Percentiles rank a stretch among this genome's conserved stretches.
Conservation (phyloP, 1,140 invertebrate species). For the Conopomorpha cramerella region DNA sequence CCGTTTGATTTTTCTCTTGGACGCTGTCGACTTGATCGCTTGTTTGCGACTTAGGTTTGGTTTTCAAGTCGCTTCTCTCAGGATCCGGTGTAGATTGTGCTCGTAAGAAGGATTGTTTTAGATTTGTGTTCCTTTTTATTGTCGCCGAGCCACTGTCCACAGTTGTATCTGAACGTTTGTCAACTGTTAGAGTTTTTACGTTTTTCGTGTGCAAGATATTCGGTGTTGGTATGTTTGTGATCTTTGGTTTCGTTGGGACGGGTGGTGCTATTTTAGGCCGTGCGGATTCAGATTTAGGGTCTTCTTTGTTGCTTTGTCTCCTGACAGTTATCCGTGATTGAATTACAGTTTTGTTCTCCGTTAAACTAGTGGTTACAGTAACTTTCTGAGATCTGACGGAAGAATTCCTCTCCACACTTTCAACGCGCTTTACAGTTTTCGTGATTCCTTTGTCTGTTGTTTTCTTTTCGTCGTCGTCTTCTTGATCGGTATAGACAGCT, state of each 20-base stretch:
- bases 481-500: constrained; percentile 80
- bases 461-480: constrained; percentile 27
- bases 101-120: constrained; percentile 16
- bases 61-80: too few species aligned
- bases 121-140: constrained; percentile 25
- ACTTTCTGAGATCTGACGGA: constrained; percentile 25
- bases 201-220: constrained; percentile 20
- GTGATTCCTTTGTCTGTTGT: constrained; percentile 16
- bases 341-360: constrained; percentile 19
- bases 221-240: constrained; percentile 18
- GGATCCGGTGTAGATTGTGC: constrained; percentile 24
- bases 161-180: too few species aligned
- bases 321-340: constrained; percentile 16
- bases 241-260: constrained; percentile 49
- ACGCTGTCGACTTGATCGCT: too few species aligned
- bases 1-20: background rate
- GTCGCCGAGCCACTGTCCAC: too few species aligned
- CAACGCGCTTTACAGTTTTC: constrained; percentile 26
- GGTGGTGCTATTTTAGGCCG: constrained; percentile 47
- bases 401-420: constrained; percentile 27
- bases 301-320: constrained; percentile 8
- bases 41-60: too few species aligned
- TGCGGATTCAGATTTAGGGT: constrained; percentile 4
- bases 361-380: constrained; percentile 14
- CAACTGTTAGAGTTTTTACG: constrained; percentile 15